These are phyloP conservation scores for Cryptocephalus moraei DNA, from an alignment of 2,888 invertebrate species.

Conservation along the genomic window DNA sequence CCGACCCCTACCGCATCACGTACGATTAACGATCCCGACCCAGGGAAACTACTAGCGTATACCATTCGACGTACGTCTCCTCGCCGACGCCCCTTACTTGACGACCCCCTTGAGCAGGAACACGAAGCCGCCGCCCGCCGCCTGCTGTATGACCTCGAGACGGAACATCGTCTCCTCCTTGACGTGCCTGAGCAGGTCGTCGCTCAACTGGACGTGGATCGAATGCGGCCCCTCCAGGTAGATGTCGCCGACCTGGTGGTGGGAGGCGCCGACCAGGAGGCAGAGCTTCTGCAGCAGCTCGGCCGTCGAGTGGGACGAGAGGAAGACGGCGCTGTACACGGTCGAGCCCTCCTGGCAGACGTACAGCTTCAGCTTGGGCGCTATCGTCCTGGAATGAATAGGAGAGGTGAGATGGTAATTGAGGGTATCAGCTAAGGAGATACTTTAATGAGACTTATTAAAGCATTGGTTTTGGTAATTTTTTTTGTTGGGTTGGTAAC, in stretches of 20 bases:
- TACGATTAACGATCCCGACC: no score
- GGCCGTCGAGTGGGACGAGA: slow-evolving; percentile 54
- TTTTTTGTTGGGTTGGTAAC: no score
- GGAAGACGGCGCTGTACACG: slow-evolving; percentile 72
- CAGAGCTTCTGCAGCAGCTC: slow-evolving; percentile 60
- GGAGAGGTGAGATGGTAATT: background rate
- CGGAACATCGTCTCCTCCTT: slow-evolving; percentile 67
- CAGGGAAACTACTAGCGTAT: no score
- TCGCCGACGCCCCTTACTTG: slow-evolving; percentile 8
- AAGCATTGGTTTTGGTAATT: no score
- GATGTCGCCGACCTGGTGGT: slow-evolving; percentile 43
- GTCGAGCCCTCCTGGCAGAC: slow-evolving; percentile 58
- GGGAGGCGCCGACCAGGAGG: slow-evolving; percentile 43
- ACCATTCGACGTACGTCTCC: no score
- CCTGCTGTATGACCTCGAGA: slow-evolving; percentile 43
- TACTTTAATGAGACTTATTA: no score
- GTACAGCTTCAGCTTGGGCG: slow-evolving; percentile 75
- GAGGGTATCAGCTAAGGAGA: no score
- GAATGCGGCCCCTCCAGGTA: slow-evolving; percentile 75
- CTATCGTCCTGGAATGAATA: slow-evolving; percentile 43
- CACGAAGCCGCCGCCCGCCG: slow-evolving; percentile 35
- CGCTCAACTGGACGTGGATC: slow-evolving; percentile 73
- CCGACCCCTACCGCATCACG: no score
- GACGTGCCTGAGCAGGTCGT: slow-evolving; percentile 75
- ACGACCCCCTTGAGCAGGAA: slow-evolving; percentile 39